Evolutionary conservation across 2,888 invertebrate species (phyloP).

Genomic region (Perdita meconis): DNA sequence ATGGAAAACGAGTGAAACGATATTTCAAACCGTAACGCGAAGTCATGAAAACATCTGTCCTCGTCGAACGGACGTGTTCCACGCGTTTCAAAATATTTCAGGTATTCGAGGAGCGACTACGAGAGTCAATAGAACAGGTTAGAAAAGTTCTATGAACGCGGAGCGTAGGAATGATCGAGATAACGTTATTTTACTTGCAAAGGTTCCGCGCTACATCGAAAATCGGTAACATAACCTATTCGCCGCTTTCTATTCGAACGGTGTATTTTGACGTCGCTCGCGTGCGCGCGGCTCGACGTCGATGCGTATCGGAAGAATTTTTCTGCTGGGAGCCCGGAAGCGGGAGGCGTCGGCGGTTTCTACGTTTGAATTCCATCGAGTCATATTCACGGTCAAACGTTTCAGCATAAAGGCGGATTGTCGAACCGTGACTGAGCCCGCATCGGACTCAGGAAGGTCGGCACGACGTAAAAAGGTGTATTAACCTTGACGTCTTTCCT

Average conservation of each 20-base stretch:
- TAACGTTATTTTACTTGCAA: not conserved
- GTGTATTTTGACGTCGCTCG: not conserved
- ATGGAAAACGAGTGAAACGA: not conserved
- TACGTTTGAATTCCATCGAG: slow-evolving; percentile 64
- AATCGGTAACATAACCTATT: not conserved
- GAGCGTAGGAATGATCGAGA: too few relatives aligned
- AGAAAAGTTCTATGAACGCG: too few relatives aligned
- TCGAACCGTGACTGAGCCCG: slow-evolving; percentile 71
- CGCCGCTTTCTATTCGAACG: not conserved
- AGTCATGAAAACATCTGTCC: too few relatives aligned
- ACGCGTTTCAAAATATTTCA: too few relatives aligned
- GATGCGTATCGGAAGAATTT: slow-evolving; percentile 24
- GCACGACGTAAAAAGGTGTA: slow-evolving; percentile 70
- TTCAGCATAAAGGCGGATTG: slow-evolving; percentile 65
- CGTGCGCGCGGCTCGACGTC: not conserved
- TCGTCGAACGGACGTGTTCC: too few relatives aligned
- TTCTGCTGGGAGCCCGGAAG: slow-evolving; percentile 8
- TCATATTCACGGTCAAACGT: slow-evolving; percentile 70
- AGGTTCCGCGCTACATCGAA: not conserved
- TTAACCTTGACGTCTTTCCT: slow-evolving; percentile 71
- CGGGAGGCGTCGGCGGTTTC: slow-evolving; percentile 40
- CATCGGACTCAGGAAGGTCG: slow-evolving; percentile 70
- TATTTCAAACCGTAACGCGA: too few relatives aligned
- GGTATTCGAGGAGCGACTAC: too few relatives aligned
- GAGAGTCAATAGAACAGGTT: too few relatives aligned